phyloP scores from a whole-genome alignment of 2,888 invertebrate genomes.

The Troilus luridus region DNA sequence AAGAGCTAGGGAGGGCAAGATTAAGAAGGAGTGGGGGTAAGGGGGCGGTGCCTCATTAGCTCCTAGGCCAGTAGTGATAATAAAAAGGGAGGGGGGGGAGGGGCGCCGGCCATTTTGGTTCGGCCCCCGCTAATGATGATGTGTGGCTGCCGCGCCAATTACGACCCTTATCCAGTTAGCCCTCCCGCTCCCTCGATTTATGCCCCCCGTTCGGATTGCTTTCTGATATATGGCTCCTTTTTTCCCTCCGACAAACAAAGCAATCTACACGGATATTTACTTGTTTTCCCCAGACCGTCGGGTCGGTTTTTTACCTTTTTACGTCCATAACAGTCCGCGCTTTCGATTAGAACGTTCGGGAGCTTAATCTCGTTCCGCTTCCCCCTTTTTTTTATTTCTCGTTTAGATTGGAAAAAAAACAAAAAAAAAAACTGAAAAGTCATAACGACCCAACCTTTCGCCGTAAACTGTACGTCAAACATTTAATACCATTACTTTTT shows the following conservation, averaged over 20 bases:
- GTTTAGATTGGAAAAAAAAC: background rate
- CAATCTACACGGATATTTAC: constrained; percentile 59
- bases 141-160: constrained; percentile 56
- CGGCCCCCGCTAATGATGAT: constrained; percentile 59
- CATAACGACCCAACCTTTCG: background rate
- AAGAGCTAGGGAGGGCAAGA: background rate
- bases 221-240: constrained; percentile 55
- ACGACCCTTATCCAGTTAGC: constrained; percentile 57
- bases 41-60: constrained; percentile 46
- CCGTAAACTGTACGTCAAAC: background rate
- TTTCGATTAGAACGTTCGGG: background rate
- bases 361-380: background rate
- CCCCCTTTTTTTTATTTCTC: background rate
- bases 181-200: constrained; percentile 52
- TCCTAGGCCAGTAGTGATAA: constrained; percentile 48
- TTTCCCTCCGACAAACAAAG: constrained; percentile 54
- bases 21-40: constrained; percentile 22
- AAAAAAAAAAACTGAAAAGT: constrained; percentile 11
- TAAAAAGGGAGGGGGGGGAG: constrained; percentile 37
- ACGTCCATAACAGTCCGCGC: constrained; percentile 36
- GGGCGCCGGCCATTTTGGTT: constrained; percentile 58
- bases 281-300: constrained; percentile 51
- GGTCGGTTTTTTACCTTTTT: constrained; percentile 45
- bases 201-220: constrained; percentile 53
- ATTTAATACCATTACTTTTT: background rate